A percentile compares a stretch with the other conserved stretches of the same genome.
Conservation (phyloP, 2,113 vertebrate species). For the Erinaceus europaeus region DNA sequence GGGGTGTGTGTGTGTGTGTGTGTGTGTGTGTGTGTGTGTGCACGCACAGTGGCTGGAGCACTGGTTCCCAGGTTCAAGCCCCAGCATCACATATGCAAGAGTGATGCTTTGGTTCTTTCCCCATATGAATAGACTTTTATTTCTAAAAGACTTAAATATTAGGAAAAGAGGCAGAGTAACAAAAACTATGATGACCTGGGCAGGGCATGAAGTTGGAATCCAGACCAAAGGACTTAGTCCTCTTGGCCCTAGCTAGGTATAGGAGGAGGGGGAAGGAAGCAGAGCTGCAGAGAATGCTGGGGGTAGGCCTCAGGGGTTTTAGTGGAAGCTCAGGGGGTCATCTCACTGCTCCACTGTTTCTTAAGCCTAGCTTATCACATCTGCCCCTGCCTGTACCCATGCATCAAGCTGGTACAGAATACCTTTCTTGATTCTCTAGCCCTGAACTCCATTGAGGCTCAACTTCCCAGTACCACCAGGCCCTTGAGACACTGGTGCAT, state of each 20-base stretch:
- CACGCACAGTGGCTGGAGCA: neutral
- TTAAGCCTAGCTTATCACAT: neutral
- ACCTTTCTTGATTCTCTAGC: neutral
- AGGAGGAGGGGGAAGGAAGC: neutral
- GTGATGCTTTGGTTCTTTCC: too few species aligned
- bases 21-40: neutral
- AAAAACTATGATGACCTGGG: neutral
- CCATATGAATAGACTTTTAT: too few species aligned
- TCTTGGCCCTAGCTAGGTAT: neutral
- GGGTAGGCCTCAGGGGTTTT: neutral
- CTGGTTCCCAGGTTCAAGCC: too few species aligned
- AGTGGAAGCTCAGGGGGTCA: neutral
- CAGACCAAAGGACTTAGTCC: neutral
- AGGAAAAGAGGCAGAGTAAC: neutral
- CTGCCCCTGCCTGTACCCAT: too few species aligned
- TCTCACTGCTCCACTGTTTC: neutral
- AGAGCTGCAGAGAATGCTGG: too few species aligned
- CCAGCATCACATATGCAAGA: too few species aligned
- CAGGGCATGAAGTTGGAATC: neutral
- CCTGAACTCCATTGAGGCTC: neutral
- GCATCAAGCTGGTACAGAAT: accelerated
- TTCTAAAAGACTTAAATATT: too few species aligned
- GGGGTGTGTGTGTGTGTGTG: neutral
- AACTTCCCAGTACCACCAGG: neutral
- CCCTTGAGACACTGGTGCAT: neutral